These are phyloP conservation scores for Morone saxatilis DNA, from an alignment of 2,113 vertebrate genomes.

Conservation along the genomic window DNA sequence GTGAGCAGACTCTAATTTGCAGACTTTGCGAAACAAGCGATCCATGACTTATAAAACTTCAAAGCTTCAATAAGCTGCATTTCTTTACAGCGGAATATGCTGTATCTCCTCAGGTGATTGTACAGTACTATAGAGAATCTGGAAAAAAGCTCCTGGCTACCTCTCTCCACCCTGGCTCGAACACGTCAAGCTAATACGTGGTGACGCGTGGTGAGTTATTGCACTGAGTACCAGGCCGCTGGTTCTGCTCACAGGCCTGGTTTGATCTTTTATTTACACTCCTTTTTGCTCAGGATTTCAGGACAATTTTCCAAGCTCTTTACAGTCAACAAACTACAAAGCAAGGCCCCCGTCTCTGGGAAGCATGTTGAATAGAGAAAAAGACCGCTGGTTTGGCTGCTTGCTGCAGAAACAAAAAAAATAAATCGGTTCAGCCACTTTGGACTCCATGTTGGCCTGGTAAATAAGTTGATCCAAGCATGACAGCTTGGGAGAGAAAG, in stretches of 20 bases:
- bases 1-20: constrained; percentile 24
- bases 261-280: constrained; percentile 86
- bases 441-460: constrained; percentile 51
- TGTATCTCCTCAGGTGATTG: constrained; percentile 70
- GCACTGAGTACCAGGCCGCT: constrained; percentile 76
- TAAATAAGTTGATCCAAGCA: constrained; percentile 39
- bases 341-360: constrained; percentile 71
- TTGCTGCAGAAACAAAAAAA: constrained; percentile 66
- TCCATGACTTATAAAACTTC: constrained; percentile 26
- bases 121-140: constrained; percentile 50
- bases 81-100: constrained; percentile 45
- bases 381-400: constrained; percentile 62
- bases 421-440: constrained; percentile 53
- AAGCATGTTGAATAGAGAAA: constrained; percentile 73
- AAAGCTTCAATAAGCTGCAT: constrained; percentile 53
- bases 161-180: constrained; percentile 55
- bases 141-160: constrained; percentile 70
- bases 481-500: constrained; percentile 52
- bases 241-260: constrained; percentile 78
- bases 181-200: constrained; percentile 74
- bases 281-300: constrained; percentile 83
- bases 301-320: constrained; percentile 79
- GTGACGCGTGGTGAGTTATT: constrained; percentile 80
- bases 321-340: constrained; percentile 83
- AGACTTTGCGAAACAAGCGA: constrained; percentile 11